Percentiles rank a stretch among this genome's conserved stretches.
Conservation (phyloP, 2,797 vertebrate genomes). For the Sciurus vulgaris region DNA sequence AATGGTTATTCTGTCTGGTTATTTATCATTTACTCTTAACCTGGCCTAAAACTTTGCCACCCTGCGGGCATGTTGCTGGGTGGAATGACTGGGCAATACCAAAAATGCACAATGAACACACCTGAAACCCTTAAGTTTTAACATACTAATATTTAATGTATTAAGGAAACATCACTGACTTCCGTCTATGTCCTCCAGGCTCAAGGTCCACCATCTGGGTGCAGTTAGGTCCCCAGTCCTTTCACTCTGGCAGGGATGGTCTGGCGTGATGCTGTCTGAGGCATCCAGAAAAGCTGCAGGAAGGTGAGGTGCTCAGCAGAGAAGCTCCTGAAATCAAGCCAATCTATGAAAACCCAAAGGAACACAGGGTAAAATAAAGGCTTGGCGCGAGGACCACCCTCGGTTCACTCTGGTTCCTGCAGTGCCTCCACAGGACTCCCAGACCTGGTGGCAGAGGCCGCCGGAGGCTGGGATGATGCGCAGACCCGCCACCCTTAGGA, state of each 20-base stretch:
- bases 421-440: background rate
- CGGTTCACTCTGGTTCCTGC: background rate
- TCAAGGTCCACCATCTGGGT: too few relatives aligned
- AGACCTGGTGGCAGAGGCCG: too few relatives aligned
- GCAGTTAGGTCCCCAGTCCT: background rate
- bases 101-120: background rate
- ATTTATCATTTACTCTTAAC: background rate
- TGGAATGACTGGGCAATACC: background rate
- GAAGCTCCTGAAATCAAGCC: fast-evolving
- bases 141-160: background rate
- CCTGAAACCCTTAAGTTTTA: background rate
- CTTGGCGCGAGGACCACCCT: too few relatives aligned
- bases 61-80: too few relatives aligned
- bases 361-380: background rate
- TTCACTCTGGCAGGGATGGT: background rate
- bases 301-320: background rate
- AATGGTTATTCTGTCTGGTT: background rate
- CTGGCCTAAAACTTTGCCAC: background rate
- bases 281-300: background rate
- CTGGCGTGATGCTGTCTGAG: fast-evolving
- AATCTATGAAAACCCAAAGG: fast-evolving
- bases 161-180: background rate
- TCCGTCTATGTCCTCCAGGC: background rate
- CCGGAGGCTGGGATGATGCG: too few relatives aligned
- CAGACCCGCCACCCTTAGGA: too few relatives aligned